phyloP scores from a whole-genome alignment of 2,888 invertebrate genomes.

The Erebia aethiops region DNA sequence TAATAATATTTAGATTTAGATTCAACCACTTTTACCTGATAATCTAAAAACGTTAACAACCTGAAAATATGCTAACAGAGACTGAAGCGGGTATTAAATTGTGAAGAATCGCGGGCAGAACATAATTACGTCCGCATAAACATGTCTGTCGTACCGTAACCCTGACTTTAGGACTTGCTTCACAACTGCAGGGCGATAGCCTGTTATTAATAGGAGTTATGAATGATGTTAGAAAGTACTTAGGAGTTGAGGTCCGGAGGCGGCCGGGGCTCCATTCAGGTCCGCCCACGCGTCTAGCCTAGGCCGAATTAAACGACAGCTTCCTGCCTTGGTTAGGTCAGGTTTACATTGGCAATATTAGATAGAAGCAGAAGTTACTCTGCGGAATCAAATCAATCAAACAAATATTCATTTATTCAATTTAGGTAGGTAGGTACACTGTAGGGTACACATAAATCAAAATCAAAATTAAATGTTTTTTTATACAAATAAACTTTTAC shows the following conservation, averaged over 20 bases:
- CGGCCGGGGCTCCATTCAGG: constrained; percentile 16
- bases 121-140: constrained; percentile 16
- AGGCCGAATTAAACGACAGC: constrained; percentile 14
- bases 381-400: background rate
- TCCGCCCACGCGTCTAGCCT: constrained; percentile 12
- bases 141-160: constrained; percentile 17
- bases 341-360: background rate
- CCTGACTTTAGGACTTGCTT: constrained; percentile 16
- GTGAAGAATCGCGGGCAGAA: constrained; percentile 1
- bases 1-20: too few species aligned
- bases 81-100: background rate
- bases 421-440: too few species aligned
- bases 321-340: constrained; percentile 15
- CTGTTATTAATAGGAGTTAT: constrained; percentile 36
- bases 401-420: too few species aligned
- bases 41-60: too few species aligned
- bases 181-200: constrained; percentile 21
- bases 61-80: too few species aligned
- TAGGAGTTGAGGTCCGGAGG: constrained; percentile 20
- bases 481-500: too few species aligned
- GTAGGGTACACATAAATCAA: too few species aligned
- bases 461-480: too few species aligned
- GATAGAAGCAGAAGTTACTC: background rate
- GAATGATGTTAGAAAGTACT: constrained; percentile 36
- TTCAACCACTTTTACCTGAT: too few species aligned